phyloP scores from a whole-genome alignment of 1,140 invertebrate species.

The Maniola jurtina region DNA sequence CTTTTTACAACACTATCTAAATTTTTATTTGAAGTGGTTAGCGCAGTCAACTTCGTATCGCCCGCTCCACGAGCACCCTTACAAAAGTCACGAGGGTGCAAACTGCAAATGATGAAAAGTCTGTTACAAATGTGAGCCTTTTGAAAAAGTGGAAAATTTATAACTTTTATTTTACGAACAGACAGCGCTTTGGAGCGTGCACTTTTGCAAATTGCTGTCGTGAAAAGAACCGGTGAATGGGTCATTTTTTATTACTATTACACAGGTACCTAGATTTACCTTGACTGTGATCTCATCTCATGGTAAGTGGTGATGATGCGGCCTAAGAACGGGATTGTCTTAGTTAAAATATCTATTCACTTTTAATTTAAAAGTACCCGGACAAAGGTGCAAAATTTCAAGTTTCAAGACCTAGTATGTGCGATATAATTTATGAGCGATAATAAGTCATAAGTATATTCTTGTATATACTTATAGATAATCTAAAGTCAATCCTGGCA shows the following conservation, averaged over 20 bases:
- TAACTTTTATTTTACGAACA: not conserved
- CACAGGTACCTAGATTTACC: too few relatives aligned
- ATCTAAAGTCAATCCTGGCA: too few relatives aligned
- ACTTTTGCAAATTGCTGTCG: not conserved
- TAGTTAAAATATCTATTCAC: not conserved
- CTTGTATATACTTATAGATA: too few relatives aligned
- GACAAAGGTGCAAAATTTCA: not conserved
- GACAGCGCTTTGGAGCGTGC: not conserved
- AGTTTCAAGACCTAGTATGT: too few relatives aligned
- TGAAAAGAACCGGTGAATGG: not conserved
- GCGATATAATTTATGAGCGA: too few relatives aligned
- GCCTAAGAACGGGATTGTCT: not conserved
- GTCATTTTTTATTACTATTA: too few relatives aligned
- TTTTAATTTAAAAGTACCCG: not conserved
- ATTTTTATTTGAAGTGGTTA: not conserved
- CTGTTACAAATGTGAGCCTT: not conserved
- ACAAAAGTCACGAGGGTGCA: not conserved
- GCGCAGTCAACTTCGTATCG: not conserved
- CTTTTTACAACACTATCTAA: not conserved
- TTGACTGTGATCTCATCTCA: too few relatives aligned
- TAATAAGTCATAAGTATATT: too few relatives aligned
- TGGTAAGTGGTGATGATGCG: too few relatives aligned
- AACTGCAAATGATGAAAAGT: not conserved
- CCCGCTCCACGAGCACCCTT: not conserved
- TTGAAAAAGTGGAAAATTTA: slow-evolving; percentile 5